Percentiles rank a stretch among this genome's conserved stretches.
These are phyloP conservation scores for Bemisia tabaci DNA, from an alignment of 1,140 invertebrate species.

Conservation along the genomic window DNA sequence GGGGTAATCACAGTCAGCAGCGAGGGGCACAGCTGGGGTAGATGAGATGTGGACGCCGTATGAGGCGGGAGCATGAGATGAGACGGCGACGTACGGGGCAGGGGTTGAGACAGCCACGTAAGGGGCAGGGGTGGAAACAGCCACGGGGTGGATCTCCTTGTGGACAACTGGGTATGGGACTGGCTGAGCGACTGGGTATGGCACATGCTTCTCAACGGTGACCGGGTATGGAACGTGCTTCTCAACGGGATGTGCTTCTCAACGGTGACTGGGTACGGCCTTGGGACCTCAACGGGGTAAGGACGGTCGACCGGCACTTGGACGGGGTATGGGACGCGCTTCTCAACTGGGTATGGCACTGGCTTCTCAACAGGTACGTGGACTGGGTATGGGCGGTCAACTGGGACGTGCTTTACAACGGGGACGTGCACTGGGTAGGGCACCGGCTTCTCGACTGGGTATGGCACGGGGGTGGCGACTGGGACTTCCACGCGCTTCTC, in stretches of 20 bases:
- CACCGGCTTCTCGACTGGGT: constrained; percentile 39
- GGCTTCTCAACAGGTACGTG: constrained; percentile 40
- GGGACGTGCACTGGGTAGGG: constrained; percentile 50
- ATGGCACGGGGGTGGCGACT: constrained; percentile 25
- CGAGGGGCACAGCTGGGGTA: constrained; percentile 3
- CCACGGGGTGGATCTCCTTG: neutral
- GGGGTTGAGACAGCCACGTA: neutral
- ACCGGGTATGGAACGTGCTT: constrained; percentile 49
- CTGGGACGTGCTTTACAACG: constrained; percentile 44
- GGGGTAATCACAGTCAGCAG: constrained; percentile 4
- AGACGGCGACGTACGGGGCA: neutral
- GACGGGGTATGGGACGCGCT: constrained; percentile 48
- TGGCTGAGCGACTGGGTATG: constrained; percentile 17
- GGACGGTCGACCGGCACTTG: constrained; percentile 19
- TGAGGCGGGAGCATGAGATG: neutral
- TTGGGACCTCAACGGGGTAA: constrained; percentile 47
- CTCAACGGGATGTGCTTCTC: constrained; percentile 51
- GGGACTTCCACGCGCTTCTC: constrained; percentile 42
- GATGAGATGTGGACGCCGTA: neutral
- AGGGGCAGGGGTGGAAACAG: neutral
- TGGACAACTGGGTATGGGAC: constrained; percentile 34
- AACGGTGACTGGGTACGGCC: constrained; percentile 39
- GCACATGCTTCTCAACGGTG: constrained; percentile 46
- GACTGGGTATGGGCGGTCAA: constrained; percentile 58
- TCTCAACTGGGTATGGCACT: constrained; percentile 52